Percentiles rank a stretch among this genome's conserved stretches.
Evolutionary conservation across 2,888 invertebrate genomes (phyloP).

Genomic region (Lepidonotus clava): DNA sequence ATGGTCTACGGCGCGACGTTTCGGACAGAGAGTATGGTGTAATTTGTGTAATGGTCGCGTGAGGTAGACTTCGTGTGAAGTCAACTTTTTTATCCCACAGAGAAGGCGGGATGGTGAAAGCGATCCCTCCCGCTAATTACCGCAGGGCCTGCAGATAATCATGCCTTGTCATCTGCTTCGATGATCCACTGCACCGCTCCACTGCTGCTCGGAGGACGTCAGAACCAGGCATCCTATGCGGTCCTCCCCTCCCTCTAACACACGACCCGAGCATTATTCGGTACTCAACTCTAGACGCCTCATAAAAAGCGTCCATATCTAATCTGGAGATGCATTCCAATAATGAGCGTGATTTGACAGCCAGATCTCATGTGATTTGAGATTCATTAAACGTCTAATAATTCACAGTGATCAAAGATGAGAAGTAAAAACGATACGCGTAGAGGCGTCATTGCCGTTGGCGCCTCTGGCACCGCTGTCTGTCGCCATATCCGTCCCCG

Average conservation of each 20-base stretch:
- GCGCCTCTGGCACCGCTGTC: too few species aligned
- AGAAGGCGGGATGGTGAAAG: background rate
- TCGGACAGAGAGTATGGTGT: background rate
- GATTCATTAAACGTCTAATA: background rate
- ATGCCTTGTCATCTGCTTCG: background rate
- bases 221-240: too few species aligned
- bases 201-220: background rate
- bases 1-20: background rate
- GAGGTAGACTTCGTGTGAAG: conserved; percentile 28
- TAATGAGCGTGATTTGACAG: background rate
- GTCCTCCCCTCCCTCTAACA: background rate
- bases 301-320: background rate
- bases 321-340: conserved; percentile 35
- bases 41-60: conserved; percentile 19
- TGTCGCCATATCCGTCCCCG: too few species aligned
- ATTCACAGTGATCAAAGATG: conserved; percentile 33
- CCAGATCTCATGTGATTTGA: conserved; percentile 4
- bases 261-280: background rate
- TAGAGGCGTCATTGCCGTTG: too few species aligned
- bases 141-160: background rate
- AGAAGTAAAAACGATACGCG: background rate
- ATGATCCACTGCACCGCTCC: background rate
- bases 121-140: conserved; percentile 36
- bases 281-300: background rate
- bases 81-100: background rate